phyloP scores from a whole-genome alignment of 2,797 vertebrate genomes.

The Micromesistius poutassou region DNA sequence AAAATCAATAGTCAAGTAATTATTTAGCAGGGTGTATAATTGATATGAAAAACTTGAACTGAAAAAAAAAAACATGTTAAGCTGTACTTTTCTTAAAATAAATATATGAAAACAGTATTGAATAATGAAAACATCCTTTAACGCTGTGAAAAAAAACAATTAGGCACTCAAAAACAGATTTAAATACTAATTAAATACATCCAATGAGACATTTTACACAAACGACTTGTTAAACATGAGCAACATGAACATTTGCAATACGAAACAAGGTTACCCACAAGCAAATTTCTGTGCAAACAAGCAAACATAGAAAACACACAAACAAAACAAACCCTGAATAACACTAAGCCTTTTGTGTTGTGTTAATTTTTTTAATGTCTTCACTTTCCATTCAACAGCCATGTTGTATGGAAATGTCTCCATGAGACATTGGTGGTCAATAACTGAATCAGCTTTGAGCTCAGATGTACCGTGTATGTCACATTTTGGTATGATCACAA shows the following conservation, averaged over 20 bases:
- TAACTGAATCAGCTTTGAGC: neutral
- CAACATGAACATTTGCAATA: neutral
- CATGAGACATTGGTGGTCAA: neutral
- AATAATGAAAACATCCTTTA: neutral
- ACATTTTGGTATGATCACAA: neutral
- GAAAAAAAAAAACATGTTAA: neutral
- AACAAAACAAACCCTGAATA: neutral
- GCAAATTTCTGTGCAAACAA: neutral
- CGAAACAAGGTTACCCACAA: neutral
- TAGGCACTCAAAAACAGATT: neutral
- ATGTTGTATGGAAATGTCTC: neutral
- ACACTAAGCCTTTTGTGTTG: neutral
- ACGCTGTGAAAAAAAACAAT: neutral
- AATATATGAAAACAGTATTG: neutral
- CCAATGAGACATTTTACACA: neutral
- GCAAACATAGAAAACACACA: neutral
- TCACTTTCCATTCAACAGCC: neutral
- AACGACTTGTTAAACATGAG: neutral
- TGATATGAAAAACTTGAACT: neutral
- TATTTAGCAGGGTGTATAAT: too few species aligned
- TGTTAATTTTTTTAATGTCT: neutral
- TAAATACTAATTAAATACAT: slow-evolving; percentile 6
- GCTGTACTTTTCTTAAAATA: neutral
- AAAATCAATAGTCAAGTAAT: too few species aligned
- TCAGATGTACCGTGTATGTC: neutral